These are phyloP conservation scores for Boulengeromyrus knoepffleri DNA, from an alignment of 2,113 vertebrate genomes.

Conservation along the genomic window DNA sequence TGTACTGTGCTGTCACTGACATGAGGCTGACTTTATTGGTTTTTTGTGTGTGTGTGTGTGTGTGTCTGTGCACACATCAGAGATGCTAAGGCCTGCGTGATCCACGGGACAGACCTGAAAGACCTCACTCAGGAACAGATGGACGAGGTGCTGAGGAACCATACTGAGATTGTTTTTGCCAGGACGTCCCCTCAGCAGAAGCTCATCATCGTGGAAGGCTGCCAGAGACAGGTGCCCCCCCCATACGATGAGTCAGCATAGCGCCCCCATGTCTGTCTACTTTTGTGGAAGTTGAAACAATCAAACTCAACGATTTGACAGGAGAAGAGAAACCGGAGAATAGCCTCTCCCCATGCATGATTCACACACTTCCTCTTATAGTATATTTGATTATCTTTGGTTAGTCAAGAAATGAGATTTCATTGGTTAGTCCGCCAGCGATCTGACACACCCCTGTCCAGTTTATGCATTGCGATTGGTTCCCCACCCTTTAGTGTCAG, in stretches of 20 bases:
- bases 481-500: background rate
- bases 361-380: background rate
- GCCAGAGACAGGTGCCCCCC: slow-evolving; percentile 52
- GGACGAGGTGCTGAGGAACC: slow-evolving; percentile 75
- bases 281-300: background rate
- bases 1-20: background rate
- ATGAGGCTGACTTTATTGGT: background rate
- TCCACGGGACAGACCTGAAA: slow-evolving; percentile 75
- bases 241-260: background rate
- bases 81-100: slow-evolving; percentile 75
- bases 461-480: background rate
- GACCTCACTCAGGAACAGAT: slow-evolving; percentile 72
- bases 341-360: background rate
- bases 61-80: slow-evolving; percentile 28
- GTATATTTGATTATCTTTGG: background rate
- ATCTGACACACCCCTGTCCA: background rate
- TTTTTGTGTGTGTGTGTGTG: slow-evolving; percentile 1
- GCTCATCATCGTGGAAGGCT: slow-evolving; percentile 75
- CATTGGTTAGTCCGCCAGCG: background rate
- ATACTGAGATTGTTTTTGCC: slow-evolving; percentile 79
- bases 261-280: background rate
- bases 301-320: background rate
- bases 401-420: background rate
- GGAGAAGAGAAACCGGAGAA: background rate
- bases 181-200: slow-evolving; percentile 87